Percentiles rank a stretch among this genome's conserved stretches.
phyloP scores from a whole-genome alignment of 2,797 vertebrate genomes.

The Microctenopoma lineatum region DNA sequence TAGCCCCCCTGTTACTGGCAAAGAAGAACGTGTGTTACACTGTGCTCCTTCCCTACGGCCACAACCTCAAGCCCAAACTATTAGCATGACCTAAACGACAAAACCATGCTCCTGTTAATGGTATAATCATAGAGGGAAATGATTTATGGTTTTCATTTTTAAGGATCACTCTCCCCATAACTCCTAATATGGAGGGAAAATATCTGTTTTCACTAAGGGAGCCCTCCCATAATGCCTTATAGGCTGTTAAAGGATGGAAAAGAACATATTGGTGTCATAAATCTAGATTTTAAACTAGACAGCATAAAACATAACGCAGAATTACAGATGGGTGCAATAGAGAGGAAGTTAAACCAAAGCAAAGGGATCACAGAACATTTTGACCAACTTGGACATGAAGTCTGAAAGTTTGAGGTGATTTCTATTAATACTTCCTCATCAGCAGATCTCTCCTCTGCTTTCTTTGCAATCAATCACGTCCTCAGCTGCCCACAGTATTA shows the following conservation, averaged over 20 bases:
- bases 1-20: slow-evolving; percentile 51
- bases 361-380: slow-evolving; percentile 59
- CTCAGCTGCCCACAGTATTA: slow-evolving; percentile 43
- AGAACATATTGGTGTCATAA: slow-evolving; percentile 86
- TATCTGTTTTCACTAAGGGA: slow-evolving; percentile 85
- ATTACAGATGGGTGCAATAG: slow-evolving; percentile 73
- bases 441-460: slow-evolving; percentile 52
- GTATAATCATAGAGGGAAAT: slow-evolving; percentile 80
- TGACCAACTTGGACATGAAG: slow-evolving; percentile 54
- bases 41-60: slow-evolving; percentile 57
- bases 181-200: slow-evolving; percentile 83
- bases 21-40: slow-evolving; percentile 47
- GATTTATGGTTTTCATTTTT: slow-evolving; percentile 88
- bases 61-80: slow-evolving; percentile 79
- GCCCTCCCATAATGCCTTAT: slow-evolving; percentile 79
- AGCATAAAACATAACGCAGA: slow-evolving; percentile 68
- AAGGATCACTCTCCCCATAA: slow-evolving; percentile 82
- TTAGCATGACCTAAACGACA: slow-evolving; percentile 85
- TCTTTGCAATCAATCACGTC: slow-evolving; percentile 55
- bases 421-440: slow-evolving; percentile 69
- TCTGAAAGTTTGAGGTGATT: slow-evolving; percentile 63
- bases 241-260: slow-evolving; percentile 84
- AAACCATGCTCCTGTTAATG: slow-evolving; percentile 85
- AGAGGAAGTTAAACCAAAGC: slow-evolving; percentile 70
- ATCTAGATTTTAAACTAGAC: slow-evolving; percentile 83